phyloP scores from a whole-genome alignment of 2,113 vertebrate species.

The Lipophrys pholis region DNA sequence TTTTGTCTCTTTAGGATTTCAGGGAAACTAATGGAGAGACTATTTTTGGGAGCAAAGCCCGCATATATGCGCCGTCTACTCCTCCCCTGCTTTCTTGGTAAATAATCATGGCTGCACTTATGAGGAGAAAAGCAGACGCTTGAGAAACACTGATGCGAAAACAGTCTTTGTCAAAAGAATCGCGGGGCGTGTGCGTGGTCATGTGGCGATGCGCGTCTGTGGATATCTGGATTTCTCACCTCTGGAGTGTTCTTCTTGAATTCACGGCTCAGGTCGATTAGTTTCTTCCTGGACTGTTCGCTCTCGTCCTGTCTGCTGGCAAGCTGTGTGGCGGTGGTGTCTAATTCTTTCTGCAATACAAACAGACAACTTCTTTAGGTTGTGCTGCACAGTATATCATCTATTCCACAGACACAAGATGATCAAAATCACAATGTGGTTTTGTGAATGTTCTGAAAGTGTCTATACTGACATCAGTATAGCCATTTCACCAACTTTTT shows the following conservation, averaged over 20 bases:
- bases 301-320: slow-evolving; percentile 99
- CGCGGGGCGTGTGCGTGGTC: slow-evolving; percentile 1
- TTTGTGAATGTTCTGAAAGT: too few relatives aligned
- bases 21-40: slow-evolving; percentile 82
- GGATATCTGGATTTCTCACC: slow-evolving; percentile 83
- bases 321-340: slow-evolving; percentile 96
- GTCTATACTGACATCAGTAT: too few relatives aligned
- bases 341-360: slow-evolving; percentile 93
- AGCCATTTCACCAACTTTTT: too few relatives aligned
- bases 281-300: slow-evolving; percentile 97
- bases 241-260: slow-evolving; percentile 99
- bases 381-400: background rate
- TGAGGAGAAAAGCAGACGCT: slow-evolving; percentile 50
- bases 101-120: slow-evolving; percentile 71
- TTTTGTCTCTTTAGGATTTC: slow-evolving; percentile 85
- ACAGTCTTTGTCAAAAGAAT: slow-evolving; percentile 34
- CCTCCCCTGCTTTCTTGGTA: slow-evolving; percentile 68
- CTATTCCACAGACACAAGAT: too few relatives aligned
- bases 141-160: slow-evolving; percentile 18
- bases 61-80: slow-evolving; percentile 69
- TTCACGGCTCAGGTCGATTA: slow-evolving; percentile 98
- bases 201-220: slow-evolving; percentile 27
- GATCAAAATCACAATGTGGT: too few relatives aligned
- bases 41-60: slow-evolving; percentile 79
- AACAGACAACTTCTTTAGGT: slow-evolving; percentile 28